Base-by-base conservation (phyloP, 2,888 invertebrate species). In the Teleiodes luculella region DNA sequence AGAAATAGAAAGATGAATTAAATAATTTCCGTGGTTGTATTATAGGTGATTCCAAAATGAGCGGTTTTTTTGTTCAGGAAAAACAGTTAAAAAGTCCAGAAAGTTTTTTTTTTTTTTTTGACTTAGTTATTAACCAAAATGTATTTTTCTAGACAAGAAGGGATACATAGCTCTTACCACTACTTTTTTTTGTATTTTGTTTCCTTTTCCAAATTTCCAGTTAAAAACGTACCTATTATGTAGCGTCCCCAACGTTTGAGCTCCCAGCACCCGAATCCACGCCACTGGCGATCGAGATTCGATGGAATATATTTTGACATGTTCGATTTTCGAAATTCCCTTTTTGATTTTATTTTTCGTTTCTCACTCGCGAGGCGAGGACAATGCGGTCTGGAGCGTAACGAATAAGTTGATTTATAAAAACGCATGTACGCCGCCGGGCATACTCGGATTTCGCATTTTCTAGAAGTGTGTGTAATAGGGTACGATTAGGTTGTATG, bases 401-500 rank as follows among this genome's bases (percentile, higher is more conserved):
- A 80, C 85, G 85, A 83, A 86, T 84, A 82, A 79, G 76, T 79
- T 84, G 82, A 81, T 85, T 83, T 83, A 83, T 80, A 81, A 77
- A 78, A 78, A 78, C 64, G 68, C 74, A 71, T 78, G 76, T 75
- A 58, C 65, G 74, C 77, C 72, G 71, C 68, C 66, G 73, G 74
- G 72, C 65, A 73, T 76, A 73, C 66, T 43, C 43, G 43, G n/a
- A 43, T 43, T 43, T 43, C 43, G 43, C 28, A 43, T 43, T 43
- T 67, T 47, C 47, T 43, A 43, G 43, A 43, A 43, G 13, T 20
- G 24, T 11, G 6, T 43, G 43, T n/a, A 11, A 43, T 13, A 28
- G 11, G 6, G 8, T 3, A 39, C 41, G 37, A 39, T 41, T 51
- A 41, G 16, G 46, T 31, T n/a, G 41, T 20, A 39, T 56, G 11